Evolutionary conservation across 2,113 vertebrate species (phyloP).

Genomic region (Rhea pennata): DNA sequence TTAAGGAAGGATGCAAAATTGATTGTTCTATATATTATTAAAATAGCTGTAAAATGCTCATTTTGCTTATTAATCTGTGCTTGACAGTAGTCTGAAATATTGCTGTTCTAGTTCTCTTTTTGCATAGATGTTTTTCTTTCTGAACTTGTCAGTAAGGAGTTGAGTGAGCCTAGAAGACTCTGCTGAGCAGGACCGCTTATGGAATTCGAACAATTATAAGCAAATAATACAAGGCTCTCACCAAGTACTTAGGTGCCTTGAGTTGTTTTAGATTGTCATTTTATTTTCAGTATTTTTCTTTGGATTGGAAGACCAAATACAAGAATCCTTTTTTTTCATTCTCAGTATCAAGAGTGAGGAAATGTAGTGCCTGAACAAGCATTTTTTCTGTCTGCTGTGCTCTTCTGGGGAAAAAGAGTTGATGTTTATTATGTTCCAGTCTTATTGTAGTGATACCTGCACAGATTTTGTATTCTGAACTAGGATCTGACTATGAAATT

Average conservation of each 20-base stretch:
- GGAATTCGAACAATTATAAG: neutral
- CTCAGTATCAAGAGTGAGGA: neutral
- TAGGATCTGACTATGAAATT: neutral
- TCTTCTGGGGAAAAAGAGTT: neutral
- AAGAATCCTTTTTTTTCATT: neutral
- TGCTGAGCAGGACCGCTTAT: neutral
- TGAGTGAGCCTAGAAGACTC: neutral
- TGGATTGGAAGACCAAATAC: neutral
- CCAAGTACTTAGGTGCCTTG: neutral
- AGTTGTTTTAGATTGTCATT: neutral
- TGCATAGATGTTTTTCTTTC: neutral
- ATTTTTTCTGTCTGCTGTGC: neutral
- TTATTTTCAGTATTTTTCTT: neutral
- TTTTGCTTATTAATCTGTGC: neutral
- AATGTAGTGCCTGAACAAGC: neutral
- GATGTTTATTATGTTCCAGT: neutral
- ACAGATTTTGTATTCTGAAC: neutral
- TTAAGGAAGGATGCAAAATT: neutral
- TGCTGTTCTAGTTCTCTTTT: neutral
- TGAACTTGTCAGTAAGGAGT: neutral
- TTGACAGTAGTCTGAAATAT: neutral
- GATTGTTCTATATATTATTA: neutral
- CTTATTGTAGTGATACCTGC: neutral
- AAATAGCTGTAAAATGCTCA: neutral
- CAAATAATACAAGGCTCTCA: neutral